A percentile compares a stretch with the other conserved stretches of the same genome.
These are phyloP conservation scores for Masticophis lateralis DNA, from an alignment of 2,797 vertebrate genomes.

Conservation along the genomic window DNA sequence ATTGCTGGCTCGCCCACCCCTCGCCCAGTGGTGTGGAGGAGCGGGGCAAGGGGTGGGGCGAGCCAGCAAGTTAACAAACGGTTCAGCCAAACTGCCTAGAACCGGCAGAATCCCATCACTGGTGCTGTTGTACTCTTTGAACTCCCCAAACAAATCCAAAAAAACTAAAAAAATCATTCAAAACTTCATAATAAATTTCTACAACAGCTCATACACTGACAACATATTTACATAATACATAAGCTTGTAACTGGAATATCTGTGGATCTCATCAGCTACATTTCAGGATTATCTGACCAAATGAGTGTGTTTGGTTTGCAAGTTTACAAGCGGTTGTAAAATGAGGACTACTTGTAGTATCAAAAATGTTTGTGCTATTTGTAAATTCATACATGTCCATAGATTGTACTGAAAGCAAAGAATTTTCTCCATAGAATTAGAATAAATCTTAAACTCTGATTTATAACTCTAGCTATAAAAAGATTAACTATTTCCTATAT, in stretches of 20 bases:
- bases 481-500: not conserved
- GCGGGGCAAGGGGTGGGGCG: too few relatives aligned
- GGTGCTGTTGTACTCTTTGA: not conserved
- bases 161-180: constrained; percentile 31
- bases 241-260: not conserved
- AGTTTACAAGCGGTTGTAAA: not conserved
- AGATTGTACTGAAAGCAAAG: not conserved
- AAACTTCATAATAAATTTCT: constrained; percentile 24
- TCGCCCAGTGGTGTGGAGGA: too few relatives aligned
- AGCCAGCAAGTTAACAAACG: too few relatives aligned
- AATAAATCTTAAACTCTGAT: not conserved
- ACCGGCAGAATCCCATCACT: too few relatives aligned
- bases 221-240: not conserved
- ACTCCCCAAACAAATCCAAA: not conserved
- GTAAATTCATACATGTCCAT: not conserved
- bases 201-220: not conserved
- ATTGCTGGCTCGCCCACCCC: too few relatives aligned
- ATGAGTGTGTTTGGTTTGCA: not conserved
- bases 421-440: not conserved
- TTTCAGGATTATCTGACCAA: not conserved
- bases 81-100: too few relatives aligned
- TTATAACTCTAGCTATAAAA: not conserved
- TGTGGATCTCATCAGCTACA: not conserved
- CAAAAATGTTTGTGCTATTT: not conserved
- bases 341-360: not conserved